Evolutionary conservation across 2,113 vertebrate species (phyloP), one percentile per base, ranked within the genome.

Genomic region (Nibea coibor): DNA sequence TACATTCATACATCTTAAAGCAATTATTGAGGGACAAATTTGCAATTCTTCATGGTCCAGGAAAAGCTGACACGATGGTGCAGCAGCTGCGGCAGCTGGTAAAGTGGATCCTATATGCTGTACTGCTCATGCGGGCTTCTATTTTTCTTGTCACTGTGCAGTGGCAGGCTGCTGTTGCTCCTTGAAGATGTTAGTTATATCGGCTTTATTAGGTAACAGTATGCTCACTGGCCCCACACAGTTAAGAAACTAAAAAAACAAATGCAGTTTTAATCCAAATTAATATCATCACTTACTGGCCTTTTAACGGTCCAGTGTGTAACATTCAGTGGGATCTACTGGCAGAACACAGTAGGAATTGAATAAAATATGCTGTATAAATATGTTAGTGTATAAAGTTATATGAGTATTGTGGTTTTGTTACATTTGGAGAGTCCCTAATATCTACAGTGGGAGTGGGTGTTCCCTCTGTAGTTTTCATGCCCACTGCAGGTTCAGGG

Each of bases 1-100:
- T 24, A 63, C 35, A 78, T 62, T n/a, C 12, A 63, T 54, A 63
- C 9, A 45, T 71, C 57, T 43, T 63, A 45, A 20, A 63, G 57
- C 58, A 71, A 47, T 71, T 71, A 56, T 43, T 19, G 2, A 11
- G 0, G 72, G 61, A 65, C 31, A 45, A 19, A 45, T 63, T 28
- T 35, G 22, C 39, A 35, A 39, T 64, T 39, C 20, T 54, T 35
- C 17, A n/a, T 62, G 63, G 63, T 68, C 63, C 26, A 48, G 65
- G 39, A 10, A 19, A 47, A 19, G 63, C 11, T 15, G 28, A 24
- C 31, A 67, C 7, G 5, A 24, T 5, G 28, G 26, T 26, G 17
- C 50, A 39, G 8, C 5, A 70, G 28, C 24, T 56, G 59, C 20
- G 15, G 16, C 6, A 70, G 35, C 76, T 47, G 24, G 14, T 35